These are phyloP conservation scores for Nycticryphes semicollaris DNA, from an alignment of 2,113 vertebrate genomes.

Conservation along the genomic window DNA sequence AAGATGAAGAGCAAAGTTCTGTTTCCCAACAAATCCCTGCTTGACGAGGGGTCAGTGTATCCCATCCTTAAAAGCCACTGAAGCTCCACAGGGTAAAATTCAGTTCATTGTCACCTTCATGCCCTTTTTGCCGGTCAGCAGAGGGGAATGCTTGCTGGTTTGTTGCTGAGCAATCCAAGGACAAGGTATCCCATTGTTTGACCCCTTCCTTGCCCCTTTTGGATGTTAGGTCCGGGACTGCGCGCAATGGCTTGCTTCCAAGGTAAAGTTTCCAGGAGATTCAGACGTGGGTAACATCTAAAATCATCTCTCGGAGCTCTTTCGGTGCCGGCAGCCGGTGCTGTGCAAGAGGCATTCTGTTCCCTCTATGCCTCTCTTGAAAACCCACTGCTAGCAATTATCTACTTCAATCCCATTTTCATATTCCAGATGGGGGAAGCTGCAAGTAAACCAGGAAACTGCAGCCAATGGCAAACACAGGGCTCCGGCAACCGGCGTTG, in stretches of 20 bases:
- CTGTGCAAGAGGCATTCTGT: constrained; percentile 46
- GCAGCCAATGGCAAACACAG: constrained; percentile 61
- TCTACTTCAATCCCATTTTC: constrained; percentile 65
- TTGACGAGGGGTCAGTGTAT: constrained; percentile 90
- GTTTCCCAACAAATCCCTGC: constrained; percentile 92
- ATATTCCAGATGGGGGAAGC: constrained; percentile 69
- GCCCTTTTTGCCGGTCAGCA: constrained; percentile 6
- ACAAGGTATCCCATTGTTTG: constrained; percentile 59
- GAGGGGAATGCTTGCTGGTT: background rate
- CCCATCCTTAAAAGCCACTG: constrained; percentile 78
- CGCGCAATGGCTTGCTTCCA: constrained; percentile 21
- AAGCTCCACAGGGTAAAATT: constrained; percentile 51
- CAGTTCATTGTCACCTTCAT: constrained; percentile 58
- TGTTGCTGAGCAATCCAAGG: constrained; percentile 21
- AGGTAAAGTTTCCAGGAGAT: constrained; percentile 65
- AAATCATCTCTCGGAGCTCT: constrained; percentile 51
- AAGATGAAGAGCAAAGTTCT: constrained; percentile 98
- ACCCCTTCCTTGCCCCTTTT: constrained; percentile 26
- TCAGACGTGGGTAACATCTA: constrained; percentile 65
- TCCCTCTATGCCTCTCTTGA: constrained; percentile 46
- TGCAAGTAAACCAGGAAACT: constrained; percentile 56
- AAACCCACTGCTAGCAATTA: constrained; percentile 56
- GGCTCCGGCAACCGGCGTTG: constrained; percentile 15
- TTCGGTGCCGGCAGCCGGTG: constrained; percentile 3
- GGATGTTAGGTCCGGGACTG: constrained; percentile 2